Conservation (phyloP, 30 jellyfish, hydroid and myxozoan genomes). For the Nemopilema nomurai region DNA sequence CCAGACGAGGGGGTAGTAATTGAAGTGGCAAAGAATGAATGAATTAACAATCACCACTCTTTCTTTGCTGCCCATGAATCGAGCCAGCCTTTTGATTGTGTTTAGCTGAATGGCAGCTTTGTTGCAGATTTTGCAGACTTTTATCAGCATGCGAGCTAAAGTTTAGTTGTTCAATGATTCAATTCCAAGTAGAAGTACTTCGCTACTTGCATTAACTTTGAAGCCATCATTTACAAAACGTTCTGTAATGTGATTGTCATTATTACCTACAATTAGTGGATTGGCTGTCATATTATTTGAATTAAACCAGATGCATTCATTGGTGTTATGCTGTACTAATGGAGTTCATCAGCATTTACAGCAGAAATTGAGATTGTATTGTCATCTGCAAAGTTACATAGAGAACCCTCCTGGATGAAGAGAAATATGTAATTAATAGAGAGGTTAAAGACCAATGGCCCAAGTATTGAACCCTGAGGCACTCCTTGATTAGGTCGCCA, state of each 20-base stretch:
- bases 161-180: not conserved
- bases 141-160: constrained; percentile 5
- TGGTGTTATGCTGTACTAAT: not conserved
- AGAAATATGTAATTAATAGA: not conserved
- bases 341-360: constrained; percentile 12
- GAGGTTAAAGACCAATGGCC: not conserved
- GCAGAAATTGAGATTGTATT: constrained; percentile 20
- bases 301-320: not conserved
- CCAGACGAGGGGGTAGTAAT: constrained; percentile 5
- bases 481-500: constrained; percentile 9
- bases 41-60: not conserved
- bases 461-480: constrained; percentile 35
- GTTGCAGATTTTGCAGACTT: constrained; percentile 22
- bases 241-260: not conserved
- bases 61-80: constrained; percentile 15
- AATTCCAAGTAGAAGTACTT: constrained; percentile 2
- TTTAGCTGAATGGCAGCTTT: constrained; percentile 4
- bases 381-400: constrained; percentile 45
- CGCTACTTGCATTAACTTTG: not conserved
- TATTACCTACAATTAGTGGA: not conserved
- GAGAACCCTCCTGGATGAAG: constrained; percentile 21
- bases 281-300: constrained; percentile 21
- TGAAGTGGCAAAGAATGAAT: too few species aligned
- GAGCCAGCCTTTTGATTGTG: constrained; percentile 13
- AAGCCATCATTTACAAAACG: not conserved